Base-by-base conservation (phyloP, 2,797 vertebrate species). In the Rhynchonycteris naso region DNA sequence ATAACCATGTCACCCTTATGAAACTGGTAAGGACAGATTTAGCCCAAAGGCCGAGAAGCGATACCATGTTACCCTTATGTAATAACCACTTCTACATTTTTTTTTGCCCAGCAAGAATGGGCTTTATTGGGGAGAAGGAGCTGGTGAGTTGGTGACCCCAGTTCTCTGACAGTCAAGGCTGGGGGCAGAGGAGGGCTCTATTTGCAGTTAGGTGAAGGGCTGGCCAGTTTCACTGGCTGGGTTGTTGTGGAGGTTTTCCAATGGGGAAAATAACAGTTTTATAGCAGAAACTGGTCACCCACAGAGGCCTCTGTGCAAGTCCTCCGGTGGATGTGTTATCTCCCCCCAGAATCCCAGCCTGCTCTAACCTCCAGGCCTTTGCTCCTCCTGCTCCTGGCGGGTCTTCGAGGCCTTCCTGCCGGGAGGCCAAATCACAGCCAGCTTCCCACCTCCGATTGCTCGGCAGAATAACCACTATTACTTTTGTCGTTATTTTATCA, bases 391-490 rank as follows among this genome's bases (percentile, higher is more conserved):
- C 61, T 97, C 78, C 75, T 95, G 83, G n/a, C 95, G 75, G 35
- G 92, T 97, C 89, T 97, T 95, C 21, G 94, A 79, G 38, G 92
- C 28, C 71, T 63, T 94, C 22, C 95, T 94, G 52, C 97, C 98
- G 0, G 99, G 98, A 0, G 99, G 99, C 99, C 99, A 21, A 5
- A 38, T 38, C 33, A 69, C 66, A 38, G 74, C 74, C 74, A 24
- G 52, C 6, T 33, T 76, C 33, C 19, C 74, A 24, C 56, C 11
- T 1, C 12, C 21, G 21, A 69, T 35, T 10, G 19, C 21, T 35
- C 52, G 35, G 52, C 21, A 3, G 21, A 14, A 35, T 78, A 35
- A 5, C 21, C 52, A 35, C 75, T 14, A 26, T 14, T 22, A 19
- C 54, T 76, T 89, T 38, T 50, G 68, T 78, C 30, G 21, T 92